A percentile compares a stretch with the other conserved stretches of the same genome.
phyloP scores from a whole-genome alignment of 2,113 vertebrate genomes.

The Anoplopoma fimbria region DNA sequence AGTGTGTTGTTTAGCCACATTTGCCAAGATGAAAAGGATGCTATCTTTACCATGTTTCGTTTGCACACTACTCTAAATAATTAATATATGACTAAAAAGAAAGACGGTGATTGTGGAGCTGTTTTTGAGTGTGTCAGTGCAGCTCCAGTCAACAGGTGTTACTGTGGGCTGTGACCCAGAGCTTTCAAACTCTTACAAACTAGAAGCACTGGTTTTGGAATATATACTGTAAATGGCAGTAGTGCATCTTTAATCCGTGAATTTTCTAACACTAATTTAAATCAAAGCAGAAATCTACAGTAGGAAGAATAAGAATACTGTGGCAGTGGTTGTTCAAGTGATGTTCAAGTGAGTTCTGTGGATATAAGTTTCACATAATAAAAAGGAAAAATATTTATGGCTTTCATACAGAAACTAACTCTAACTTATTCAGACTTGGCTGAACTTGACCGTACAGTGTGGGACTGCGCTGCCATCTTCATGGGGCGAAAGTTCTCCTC shows the following conservation, averaged over 20 bases:
- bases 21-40: neutral
- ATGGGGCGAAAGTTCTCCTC: constrained; percentile 81
- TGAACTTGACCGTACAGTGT: constrained; percentile 68
- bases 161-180: neutral
- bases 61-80: neutral
- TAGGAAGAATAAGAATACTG: neutral
- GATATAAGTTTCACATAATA: neutral
- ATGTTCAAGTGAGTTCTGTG: neutral
- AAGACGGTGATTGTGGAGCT: neutral
- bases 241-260: neutral
- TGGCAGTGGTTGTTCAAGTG: neutral
- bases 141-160: neutral
- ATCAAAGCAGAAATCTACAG: neutral
- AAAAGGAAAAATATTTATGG: neutral
- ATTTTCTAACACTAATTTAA: neutral
- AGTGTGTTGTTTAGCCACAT: neutral
- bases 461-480: constrained; percentile 78
- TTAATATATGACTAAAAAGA: neutral
- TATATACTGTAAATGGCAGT: neutral
- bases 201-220: neutral
- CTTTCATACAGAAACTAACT: neutral
- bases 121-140: neutral
- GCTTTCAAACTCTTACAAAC: neutral
- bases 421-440: neutral
- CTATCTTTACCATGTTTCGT: neutral